A percentile compares a stretch with the other conserved stretches of the same genome.
phyloP scores from a whole-genome alignment of 2,888 invertebrate genomes.

The Caenorhabditis zanzibari region DNA sequence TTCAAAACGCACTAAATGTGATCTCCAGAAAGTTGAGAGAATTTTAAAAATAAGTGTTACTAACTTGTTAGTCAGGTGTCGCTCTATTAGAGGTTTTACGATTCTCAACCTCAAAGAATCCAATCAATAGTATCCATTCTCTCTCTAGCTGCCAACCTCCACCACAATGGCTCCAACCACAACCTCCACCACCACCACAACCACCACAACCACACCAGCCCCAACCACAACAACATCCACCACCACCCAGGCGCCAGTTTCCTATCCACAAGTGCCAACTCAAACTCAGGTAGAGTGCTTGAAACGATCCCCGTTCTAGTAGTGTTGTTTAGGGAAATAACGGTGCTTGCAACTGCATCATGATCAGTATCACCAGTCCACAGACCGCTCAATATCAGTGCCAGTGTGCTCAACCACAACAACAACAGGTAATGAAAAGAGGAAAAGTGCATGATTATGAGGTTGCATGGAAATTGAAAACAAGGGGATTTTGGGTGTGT shows the following conservation, averaged over 20 bases:
- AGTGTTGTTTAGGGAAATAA: constrained; percentile 44
- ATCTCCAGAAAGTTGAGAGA: too few species aligned
- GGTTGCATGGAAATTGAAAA: neutral
- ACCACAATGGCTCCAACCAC: constrained; percentile 61
- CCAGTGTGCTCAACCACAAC: constrained; percentile 66
- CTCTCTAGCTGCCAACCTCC: constrained; percentile 58
- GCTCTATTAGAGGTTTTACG: too few species aligned
- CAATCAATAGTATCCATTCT: neutral
- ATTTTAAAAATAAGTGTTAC: too few species aligned
- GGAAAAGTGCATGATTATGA: neutral
- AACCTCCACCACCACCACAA: constrained; percentile 62
- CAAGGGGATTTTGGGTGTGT: neutral
- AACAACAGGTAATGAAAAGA: constrained; percentile 18
- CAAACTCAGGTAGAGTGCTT: constrained; percentile 54
- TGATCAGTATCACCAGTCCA: constrained; percentile 76
- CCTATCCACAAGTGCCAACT: constrained; percentile 62
- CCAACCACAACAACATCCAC: constrained; percentile 60
- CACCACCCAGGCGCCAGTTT: constrained; percentile 31
- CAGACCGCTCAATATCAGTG: constrained; percentile 78
- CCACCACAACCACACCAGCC: constrained; percentile 60
- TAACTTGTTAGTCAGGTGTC: too few species aligned
- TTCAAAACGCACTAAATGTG: too few species aligned
- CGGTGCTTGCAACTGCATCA: constrained; percentile 74
- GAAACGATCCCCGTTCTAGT: neutral
- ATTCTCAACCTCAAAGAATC: too few species aligned